Evolutionary conservation across 2,113 vertebrate species (phyloP).

Genomic region (Bubo bubo): DNA sequence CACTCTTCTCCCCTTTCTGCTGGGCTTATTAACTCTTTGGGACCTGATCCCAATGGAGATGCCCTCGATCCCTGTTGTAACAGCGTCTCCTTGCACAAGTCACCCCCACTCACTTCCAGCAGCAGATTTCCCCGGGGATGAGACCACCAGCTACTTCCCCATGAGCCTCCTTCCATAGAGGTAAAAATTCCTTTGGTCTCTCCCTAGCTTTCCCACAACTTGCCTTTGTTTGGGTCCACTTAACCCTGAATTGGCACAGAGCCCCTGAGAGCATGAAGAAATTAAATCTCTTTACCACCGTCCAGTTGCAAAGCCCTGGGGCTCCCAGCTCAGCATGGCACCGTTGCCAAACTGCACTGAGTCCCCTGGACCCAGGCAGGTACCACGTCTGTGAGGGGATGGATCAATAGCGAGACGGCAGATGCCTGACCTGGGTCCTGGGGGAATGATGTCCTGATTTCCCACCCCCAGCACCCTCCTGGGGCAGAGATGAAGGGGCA

Average conservation of each 20-base stretch:
- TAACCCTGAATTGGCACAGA: background rate
- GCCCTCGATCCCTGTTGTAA: background rate
- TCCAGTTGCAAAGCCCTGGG: background rate
- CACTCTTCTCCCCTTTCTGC: background rate
- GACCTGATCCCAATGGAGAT: rapidly evolving
- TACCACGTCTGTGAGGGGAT: background rate
- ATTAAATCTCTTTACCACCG: background rate
- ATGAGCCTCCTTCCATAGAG: rapidly evolving
- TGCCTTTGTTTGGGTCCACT: background rate
- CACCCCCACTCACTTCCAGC: background rate
- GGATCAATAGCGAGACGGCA: rapidly evolving
- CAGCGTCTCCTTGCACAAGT: background rate
- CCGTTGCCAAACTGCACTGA: rapidly evolving
- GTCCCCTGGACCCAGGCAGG: background rate
- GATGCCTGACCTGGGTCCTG: background rate
- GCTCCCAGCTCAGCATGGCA: background rate
- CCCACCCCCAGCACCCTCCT: rapidly evolving
- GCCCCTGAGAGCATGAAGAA: background rate
- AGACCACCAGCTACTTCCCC: background rate
- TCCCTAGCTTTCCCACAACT: background rate
- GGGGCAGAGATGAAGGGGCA: background rate
- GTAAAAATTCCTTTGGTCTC: background rate
- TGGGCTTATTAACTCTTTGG: background rate
- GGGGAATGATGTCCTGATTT: background rate
- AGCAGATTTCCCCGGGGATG: background rate